These are phyloP conservation scores for Andrena bicolor DNA, from an alignment of 2,888 invertebrate species.

Conservation along the genomic window DNA sequence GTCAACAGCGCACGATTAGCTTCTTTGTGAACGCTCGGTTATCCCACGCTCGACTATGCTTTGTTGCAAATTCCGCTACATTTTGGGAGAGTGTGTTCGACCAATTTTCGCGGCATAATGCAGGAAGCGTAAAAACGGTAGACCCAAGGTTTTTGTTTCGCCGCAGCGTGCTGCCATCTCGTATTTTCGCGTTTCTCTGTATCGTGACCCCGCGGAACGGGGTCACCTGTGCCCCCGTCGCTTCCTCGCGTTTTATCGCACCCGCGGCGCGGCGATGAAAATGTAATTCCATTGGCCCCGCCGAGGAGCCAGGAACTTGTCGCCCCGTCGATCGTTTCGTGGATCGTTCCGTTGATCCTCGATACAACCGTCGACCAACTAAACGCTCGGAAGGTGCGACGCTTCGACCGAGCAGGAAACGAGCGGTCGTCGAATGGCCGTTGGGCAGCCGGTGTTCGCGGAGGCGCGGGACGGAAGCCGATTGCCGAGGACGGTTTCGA, in stretches of 20 bases:
- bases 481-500: constrained; percentile 14
- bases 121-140: neutral
- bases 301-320: neutral
- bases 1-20: neutral
- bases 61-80: neutral
- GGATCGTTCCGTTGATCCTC: neutral
- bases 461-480: too few relatives aligned
- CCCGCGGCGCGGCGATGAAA: constrained; percentile 11
- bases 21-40: neutral
- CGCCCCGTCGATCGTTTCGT: neutral
- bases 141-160: constrained; percentile 25
- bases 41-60: neutral
- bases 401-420: too few relatives aligned
- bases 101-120: neutral
- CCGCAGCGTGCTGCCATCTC: constrained; percentile 71
- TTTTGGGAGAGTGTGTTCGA: neutral
- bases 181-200: constrained; percentile 55
- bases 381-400: too few relatives aligned
- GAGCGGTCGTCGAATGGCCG: too few relatives aligned
- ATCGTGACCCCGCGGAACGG: constrained; percentile 68
- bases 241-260: constrained; percentile 31
- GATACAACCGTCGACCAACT: too few relatives aligned
- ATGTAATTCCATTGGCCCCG: neutral
- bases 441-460: too few relatives aligned
- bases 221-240: constrained; percentile 66